These are phyloP conservation scores for Sparidentex hasta DNA, from an alignment of 2,797 vertebrate genomes.

Conservation along the genomic window DNA sequence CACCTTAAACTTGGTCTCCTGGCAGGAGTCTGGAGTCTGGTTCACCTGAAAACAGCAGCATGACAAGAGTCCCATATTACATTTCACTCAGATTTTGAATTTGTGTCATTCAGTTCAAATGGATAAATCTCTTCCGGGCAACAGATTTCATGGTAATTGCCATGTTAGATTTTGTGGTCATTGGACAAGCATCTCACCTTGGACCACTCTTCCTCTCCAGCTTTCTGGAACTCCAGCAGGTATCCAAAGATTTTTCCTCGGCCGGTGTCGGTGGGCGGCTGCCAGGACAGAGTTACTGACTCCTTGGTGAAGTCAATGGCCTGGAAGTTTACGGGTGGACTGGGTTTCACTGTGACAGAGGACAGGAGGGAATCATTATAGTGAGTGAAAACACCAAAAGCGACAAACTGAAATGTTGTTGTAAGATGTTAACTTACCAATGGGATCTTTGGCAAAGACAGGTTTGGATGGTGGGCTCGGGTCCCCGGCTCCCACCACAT, in stretches of 20 bases:
- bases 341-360: constrained; percentile 88
- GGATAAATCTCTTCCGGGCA: not conserved
- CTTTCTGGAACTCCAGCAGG: constrained; percentile 95
- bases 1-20: constrained; percentile 94
- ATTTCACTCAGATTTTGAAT: not conserved
- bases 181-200: constrained; percentile 72
- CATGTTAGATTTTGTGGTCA: not conserved
- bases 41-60: constrained; percentile 85
- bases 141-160: not conserved
- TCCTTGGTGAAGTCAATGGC: constrained; percentile 94
- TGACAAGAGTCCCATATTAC: not conserved
- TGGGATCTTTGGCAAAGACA: constrained; percentile 96
- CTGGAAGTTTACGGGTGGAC: constrained; percentile 92
- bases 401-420: not conserved
- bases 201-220: constrained; percentile 95
- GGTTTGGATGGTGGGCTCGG: constrained; percentile 97
- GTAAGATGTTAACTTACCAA: constrained; percentile 85
- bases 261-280: constrained; percentile 93
- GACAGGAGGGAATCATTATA: not conserved
- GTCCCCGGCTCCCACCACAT: constrained; percentile 95
- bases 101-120: not conserved
- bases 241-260: constrained; percentile 98
- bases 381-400: not conserved
- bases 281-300: constrained; percentile 94
- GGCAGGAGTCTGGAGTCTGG: constrained; percentile 95